Percentiles rank a stretch among this genome's conserved stretches.
Evolutionary conservation across 2,113 vertebrate genomes (phyloP).

Genomic region (Theropithecus gelada): DNA sequence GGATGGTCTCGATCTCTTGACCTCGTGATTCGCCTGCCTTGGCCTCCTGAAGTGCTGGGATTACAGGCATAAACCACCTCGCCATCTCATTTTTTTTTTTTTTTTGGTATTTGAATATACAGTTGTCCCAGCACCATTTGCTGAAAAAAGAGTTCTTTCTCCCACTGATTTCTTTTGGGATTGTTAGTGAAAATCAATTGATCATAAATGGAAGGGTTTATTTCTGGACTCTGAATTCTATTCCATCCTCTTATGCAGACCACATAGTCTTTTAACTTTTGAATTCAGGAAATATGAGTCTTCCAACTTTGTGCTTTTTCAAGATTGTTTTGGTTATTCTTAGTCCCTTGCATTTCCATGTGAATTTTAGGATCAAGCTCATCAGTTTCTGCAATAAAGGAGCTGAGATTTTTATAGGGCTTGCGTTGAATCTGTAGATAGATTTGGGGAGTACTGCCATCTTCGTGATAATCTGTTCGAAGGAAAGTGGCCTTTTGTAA

Average conservation of each 20-base stretch:
- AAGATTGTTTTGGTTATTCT: conserved; percentile 5
- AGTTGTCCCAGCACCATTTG: background rate
- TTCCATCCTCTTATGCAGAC: background rate
- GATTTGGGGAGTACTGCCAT: background rate
- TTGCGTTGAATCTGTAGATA: background rate
- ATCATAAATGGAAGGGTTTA: background rate
- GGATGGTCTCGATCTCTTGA: no score
- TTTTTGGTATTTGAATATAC: background rate
- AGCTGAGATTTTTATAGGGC: background rate
- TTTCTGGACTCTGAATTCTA: background rate
- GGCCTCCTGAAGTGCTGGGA: no score
- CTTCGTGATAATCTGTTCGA: background rate
- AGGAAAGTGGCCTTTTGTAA: background rate
- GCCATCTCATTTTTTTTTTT: background rate
- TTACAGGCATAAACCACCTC: no score
- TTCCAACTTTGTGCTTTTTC: background rate
- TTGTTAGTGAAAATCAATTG: background rate
- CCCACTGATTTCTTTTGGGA: background rate
- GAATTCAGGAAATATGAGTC: background rate
- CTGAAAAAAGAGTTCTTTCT: background rate
- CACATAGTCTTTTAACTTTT: background rate
- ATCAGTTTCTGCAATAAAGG: background rate
- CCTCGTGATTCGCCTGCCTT: no score
- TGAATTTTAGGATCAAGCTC: background rate
- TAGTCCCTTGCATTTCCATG: background rate